Evolutionary conservation across 2,888 invertebrate species (phyloP).

Genomic region (Epirrita christyi): DNA sequence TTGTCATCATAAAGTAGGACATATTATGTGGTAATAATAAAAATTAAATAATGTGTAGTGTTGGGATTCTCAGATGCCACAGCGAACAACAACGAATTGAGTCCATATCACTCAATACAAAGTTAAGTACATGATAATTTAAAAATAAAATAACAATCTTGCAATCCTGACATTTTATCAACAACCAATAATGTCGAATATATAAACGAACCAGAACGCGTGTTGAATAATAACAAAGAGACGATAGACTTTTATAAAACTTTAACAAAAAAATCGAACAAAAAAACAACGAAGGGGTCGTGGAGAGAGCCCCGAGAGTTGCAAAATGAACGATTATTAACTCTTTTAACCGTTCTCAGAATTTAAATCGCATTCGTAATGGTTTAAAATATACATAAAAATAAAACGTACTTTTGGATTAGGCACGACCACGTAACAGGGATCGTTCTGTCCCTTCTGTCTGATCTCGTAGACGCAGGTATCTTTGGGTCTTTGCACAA

Average conservation of each 20-base stretch:
- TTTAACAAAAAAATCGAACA: background rate
- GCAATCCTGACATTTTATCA: background rate
- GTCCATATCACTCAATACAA: conserved; percentile 14
- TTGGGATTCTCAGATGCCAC: conserved; percentile 12
- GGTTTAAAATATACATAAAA: conserved; percentile 33
- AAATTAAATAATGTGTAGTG: too few species aligned
- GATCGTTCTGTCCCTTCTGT: conserved; percentile 86
- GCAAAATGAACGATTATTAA: conserved; percentile 20
- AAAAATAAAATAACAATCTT: background rate
- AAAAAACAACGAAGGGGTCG: background rate
- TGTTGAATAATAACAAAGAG: background rate
- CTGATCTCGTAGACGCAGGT: conserved; percentile 88
- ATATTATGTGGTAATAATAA: background rate
- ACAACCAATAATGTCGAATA: background rate
- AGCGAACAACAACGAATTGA: conserved; percentile 11
- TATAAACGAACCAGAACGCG: background rate
- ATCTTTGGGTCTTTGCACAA: conserved; percentile 74
- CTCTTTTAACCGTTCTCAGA: conserved; percentile 18
- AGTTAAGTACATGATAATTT: background rate
- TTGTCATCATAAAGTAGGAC: conserved; percentile 20
- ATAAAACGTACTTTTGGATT: conserved; percentile 86
- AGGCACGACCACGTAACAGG: conserved; percentile 89
- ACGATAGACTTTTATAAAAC: background rate
- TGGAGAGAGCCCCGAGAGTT: conserved; percentile 3
- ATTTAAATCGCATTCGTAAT: conserved; percentile 1